These are phyloP conservation scores for Urophycis tenuis DNA, from an alignment of 2,797 vertebrate species.

Conservation along the genomic window DNA sequence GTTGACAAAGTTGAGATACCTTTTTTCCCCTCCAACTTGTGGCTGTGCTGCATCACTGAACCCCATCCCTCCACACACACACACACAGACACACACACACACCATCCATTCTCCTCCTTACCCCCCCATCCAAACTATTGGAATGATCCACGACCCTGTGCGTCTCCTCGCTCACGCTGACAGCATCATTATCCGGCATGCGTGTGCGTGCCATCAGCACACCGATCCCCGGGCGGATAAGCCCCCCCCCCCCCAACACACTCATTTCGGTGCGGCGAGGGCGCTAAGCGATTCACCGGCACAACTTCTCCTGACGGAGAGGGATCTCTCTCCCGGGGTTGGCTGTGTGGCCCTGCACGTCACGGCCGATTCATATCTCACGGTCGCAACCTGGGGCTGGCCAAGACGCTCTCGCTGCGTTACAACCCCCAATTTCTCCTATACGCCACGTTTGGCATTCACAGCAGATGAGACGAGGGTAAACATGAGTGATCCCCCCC, in stretches of 20 bases:
- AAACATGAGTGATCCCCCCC: not conserved
- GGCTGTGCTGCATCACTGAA: not conserved
- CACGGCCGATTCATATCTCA: not conserved
- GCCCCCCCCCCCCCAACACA: not conserved
- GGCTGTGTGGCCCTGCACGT: not conserved
- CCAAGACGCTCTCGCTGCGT: not conserved
- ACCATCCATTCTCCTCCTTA: not conserved
- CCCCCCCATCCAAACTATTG: not conserved
- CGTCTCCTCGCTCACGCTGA: slow-evolving; percentile 17
- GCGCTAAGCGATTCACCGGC: not conserved
- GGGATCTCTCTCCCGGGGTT: not conserved
- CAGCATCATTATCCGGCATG: slow-evolving; percentile 16
- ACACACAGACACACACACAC: too few relatives aligned
- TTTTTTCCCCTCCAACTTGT: not conserved
- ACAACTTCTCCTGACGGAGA: not conserved
- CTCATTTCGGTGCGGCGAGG: not conserved
- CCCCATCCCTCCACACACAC: not conserved
- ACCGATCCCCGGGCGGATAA: not conserved
- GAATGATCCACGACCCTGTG: slow-evolving; percentile 12
- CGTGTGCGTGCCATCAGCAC: not conserved
- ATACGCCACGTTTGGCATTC: not conserved
- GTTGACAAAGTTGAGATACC: not conserved
- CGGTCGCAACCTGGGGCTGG: not conserved
- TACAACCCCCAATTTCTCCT: not conserved
- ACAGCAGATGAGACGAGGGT: not conserved